Conservation (phyloP, 1,140 invertebrate genomes). For the Mactra quadrangularis region DNA sequence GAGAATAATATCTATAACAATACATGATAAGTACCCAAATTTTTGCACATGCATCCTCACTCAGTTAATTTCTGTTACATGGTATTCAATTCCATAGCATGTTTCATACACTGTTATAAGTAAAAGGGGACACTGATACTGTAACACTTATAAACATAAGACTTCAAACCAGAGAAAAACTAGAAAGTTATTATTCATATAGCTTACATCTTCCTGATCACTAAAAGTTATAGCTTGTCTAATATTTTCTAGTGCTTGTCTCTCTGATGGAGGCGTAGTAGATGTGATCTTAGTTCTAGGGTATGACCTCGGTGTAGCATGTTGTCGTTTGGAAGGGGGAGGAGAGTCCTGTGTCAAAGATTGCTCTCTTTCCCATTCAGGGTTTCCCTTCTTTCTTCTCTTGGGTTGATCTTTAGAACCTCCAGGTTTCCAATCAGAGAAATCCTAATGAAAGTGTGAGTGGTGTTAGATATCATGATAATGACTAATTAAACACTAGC, state of each 20-base stretch:
- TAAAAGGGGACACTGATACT: too few species aligned
- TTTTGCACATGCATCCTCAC: too few species aligned
- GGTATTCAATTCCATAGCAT: too few species aligned
- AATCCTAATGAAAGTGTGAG: slow-evolving; percentile 69
- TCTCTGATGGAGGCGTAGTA: slow-evolving; percentile 75
- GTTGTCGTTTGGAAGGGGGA: slow-evolving; percentile 75
- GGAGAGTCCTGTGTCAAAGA: slow-evolving; percentile 78
- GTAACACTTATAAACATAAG: too few species aligned
- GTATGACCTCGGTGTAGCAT: slow-evolving; percentile 76
- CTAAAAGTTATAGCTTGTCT: slow-evolving; percentile 79
- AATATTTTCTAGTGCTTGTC: slow-evolving; percentile 79
- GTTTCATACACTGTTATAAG: too few species aligned
- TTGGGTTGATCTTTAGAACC: slow-evolving; percentile 73
- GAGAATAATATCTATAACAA: too few species aligned
- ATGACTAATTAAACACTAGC: too few species aligned
- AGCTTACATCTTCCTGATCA: slow-evolving; percentile 80
- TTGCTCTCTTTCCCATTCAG: slow-evolving; percentile 79
- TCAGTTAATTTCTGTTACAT: too few species aligned
- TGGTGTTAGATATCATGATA: too few species aligned
- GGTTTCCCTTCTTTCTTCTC: slow-evolving; percentile 79
- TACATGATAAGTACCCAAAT: too few species aligned
- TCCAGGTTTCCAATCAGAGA: slow-evolving; percentile 78
- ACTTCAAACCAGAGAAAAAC: too few species aligned
- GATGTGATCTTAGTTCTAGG: slow-evolving; percentile 78
- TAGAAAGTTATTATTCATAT: too few species aligned